Base-by-base conservation (phyloP, 1,140 invertebrate genomes). In the Telenomus remus region DNA sequence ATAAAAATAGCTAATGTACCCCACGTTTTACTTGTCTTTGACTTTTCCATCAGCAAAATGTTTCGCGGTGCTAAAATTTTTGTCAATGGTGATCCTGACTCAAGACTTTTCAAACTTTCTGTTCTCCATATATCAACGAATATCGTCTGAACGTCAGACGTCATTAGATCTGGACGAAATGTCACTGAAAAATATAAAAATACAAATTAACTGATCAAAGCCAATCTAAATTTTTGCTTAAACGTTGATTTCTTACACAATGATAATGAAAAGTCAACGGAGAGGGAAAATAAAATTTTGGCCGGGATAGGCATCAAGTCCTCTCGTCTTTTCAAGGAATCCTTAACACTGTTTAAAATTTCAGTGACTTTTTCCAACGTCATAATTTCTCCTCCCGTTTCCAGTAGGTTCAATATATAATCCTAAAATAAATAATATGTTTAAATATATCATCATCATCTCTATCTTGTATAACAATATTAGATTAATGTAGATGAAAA, bases 41-140 rank as follows among this genome's bases (percentile, higher is more conserved):
- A 78, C 61, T 85, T 78, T 7, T 79, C 76, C 1, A 90, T 50
- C 12, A 90, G 63, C 60, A 87, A 76, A 46, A 89, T 75, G 71
- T 90, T 90, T 56, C 87, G 80, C 0, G 88, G 82, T 70, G 85
- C 83, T 7, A 90, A 59, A 50, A 89, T 60, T 63, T 80, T 82
- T 0, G 53, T 50, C 48, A 88, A 75, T 4, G 82, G 76, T 3
- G 79, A 78, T 11, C 83, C 75, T 7, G 10, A n/a, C 16, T 84
- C 65, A 4, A 49, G 39, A 50, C 60, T 15, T 69, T 80, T 80
- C 7, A 78, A 65, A 68, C 49, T 50, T 12, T 56, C 37, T 39
- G 76, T 77, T 51, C 81, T 84, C 89, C 88, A 90, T 39, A 85
- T 47, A 27, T 76, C 78, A 11, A 89, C 76, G 48, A 89, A 84